Evolutionary conservation across 2,797 vertebrate genomes (phyloP), one percentile per base, ranked within the genome.

Genomic region (Acipenser transmontanus): DNA sequence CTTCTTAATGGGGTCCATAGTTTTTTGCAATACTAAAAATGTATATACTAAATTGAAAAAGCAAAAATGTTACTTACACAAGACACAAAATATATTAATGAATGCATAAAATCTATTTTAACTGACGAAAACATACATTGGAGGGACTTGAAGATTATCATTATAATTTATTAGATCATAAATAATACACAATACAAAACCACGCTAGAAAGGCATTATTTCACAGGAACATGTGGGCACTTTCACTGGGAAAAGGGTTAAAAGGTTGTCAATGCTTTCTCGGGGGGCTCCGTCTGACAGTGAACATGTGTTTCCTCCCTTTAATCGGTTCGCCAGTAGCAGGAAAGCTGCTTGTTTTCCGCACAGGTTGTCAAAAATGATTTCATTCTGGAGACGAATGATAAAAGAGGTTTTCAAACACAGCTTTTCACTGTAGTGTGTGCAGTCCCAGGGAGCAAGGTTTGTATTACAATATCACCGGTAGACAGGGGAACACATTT

Each of bases 271-370:
- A 84, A 76, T 72, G 86, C 81, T 83, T 85, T 78, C 87, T 88
- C 92, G 80, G 73, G 79, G 84, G 88, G 87, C 87, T 85, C 77
- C 71, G 80, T 87, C 89, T 94, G 91, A 92, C 91, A 92, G 88
- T 86, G 91, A 93, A 93, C 94, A 95, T 92, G 90, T 95, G 94
- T 94, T 94, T 91, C 89, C 89, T 87, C 85, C 87, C 84, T 93
- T 92, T 94, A 92, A 95, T 94, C 87, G 90, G 82, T 85, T 85
- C 82, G 81, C 89, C 88, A 87, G 82, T 89, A 92, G 89, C 88
- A 87, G 88, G 82, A 86, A 91, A 89, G 86, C 83, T 91, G 87
- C 85, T 88, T 89, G 87, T 88, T 91, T 89, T 90, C 84, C 89
- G 88, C 84, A 84, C 80, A 88, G 89, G 89, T 91, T 91, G 86